These are phyloP conservation scores for Macrophya alboannulata DNA, from an alignment of 2,888 invertebrate genomes.

Conservation along the genomic window DNA sequence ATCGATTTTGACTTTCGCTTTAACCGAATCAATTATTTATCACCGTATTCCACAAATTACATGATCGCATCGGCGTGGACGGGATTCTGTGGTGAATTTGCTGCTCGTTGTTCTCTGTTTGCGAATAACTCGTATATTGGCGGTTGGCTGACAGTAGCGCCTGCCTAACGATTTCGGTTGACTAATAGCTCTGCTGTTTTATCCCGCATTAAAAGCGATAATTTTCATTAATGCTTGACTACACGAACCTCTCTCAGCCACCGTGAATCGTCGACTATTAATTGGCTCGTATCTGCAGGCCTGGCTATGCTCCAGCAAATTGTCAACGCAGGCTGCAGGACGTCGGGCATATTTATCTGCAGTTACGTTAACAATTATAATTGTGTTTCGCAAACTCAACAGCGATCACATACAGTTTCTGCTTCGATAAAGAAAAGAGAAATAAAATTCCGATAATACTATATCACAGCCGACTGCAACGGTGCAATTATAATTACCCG, in stretches of 20 bases:
- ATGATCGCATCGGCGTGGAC: neutral
- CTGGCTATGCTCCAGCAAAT: conserved; percentile 46
- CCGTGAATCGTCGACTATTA: conserved; percentile 49
- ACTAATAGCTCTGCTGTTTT: conserved; percentile 60
- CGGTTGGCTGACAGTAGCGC: conserved; percentile 38
- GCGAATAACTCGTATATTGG: conserved; percentile 37
- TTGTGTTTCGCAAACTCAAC: conserved; percentile 41
- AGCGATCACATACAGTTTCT: conserved; percentile 1
- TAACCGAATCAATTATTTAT: conserved; percentile 12
- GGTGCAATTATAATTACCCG: neutral
- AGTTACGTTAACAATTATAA: conserved; percentile 36
- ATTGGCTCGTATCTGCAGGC: conserved; percentile 38
- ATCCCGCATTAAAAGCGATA: conserved; percentile 73
- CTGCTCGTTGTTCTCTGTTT: neutral
- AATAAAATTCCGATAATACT: neutral
- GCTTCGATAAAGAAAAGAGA: neutral
- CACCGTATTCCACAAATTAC: conserved; percentile 2
- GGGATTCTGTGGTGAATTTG: neutral
- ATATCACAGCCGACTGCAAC: neutral
- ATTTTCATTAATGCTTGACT: conserved; percentile 72
- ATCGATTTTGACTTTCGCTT: conserved; percentile 7
- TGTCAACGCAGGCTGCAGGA: conserved; percentile 34
- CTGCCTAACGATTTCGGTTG: conserved; percentile 45
- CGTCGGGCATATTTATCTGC: conserved; percentile 26
- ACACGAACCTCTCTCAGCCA: neutral